Conservation (phyloP, 2,113 vertebrate genomes). For the Megaceryle maxima region DNA sequence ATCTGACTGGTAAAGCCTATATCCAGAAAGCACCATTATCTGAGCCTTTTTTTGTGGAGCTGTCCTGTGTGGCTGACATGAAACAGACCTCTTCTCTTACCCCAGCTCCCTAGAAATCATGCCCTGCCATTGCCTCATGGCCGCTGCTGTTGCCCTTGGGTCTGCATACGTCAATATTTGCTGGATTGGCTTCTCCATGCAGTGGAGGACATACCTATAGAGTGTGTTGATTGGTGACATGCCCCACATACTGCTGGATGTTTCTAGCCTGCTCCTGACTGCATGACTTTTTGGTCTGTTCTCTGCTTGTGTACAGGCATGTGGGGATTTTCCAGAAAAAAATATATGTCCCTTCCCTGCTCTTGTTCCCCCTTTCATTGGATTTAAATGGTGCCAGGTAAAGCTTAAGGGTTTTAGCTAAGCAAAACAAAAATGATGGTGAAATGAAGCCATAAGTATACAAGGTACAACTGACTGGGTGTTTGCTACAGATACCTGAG, state of each 20-base stretch:
- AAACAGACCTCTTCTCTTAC: neutral
- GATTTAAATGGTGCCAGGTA: neutral
- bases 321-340: neutral
- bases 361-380: neutral
- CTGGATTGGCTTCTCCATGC: neutral
- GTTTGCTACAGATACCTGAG: neutral
- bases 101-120: neutral
- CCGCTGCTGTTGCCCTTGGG: neutral
- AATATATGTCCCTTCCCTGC: neutral
- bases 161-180: neutral
- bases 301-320: neutral
- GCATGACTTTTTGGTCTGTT: neutral
- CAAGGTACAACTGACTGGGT: accelerated
- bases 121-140: neutral
- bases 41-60: neutral
- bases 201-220: neutral
- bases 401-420: neutral
- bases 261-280: neutral
- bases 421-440: neutral
- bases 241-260: neutral
- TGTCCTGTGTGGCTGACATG: neutral
- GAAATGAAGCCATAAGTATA: neutral
- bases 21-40: neutral
- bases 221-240: neutral
- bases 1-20: neutral